Conservation (phyloP, 2,888 invertebrate genomes). For the Sacculina carcini region DNA sequence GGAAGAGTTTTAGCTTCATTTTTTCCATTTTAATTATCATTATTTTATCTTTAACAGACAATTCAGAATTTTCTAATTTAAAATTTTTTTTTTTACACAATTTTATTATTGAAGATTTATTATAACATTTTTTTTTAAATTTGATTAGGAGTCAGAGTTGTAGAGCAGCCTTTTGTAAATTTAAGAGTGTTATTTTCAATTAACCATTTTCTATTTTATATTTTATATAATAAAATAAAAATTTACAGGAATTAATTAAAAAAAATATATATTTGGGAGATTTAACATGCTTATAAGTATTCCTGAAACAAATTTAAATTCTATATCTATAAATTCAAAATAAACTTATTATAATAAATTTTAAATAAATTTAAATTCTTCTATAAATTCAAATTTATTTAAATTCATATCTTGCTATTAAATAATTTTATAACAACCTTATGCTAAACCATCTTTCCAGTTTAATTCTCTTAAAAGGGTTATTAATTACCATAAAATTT, state of each 20-base stretch:
- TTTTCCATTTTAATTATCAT: conserved; percentile 38
- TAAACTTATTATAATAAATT: conserved; percentile 7
- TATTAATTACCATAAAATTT: conserved; percentile 31
- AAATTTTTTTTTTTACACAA: conserved; percentile 27
- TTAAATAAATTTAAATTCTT: conserved; percentile 45
- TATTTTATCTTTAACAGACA: conserved; percentile 29
- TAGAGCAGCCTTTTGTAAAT: conserved; percentile 36
- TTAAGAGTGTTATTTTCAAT: conserved; percentile 32
- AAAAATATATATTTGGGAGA: no score
- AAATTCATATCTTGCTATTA: conserved; percentile 32
- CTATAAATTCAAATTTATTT: conserved; percentile 32
- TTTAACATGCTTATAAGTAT: no score
- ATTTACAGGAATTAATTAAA: no score
- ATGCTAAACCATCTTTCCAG: conserved; percentile 23
- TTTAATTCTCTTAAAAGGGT: conserved; percentile 40
- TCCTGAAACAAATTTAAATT: no score
- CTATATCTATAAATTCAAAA: no score
- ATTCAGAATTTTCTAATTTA: conserved; percentile 30
- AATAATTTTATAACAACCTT: conserved; percentile 29
- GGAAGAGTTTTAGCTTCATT: conserved; percentile 40
- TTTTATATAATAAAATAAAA: conserved; percentile 31
- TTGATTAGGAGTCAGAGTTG: conserved; percentile 40
- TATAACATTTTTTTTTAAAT: conserved; percentile 27
- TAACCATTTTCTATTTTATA: conserved; percentile 31
- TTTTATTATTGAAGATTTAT: conserved; percentile 28